Conservation (phyloP, 1,140 invertebrate species). For the Drosophila sechellia region DNA sequence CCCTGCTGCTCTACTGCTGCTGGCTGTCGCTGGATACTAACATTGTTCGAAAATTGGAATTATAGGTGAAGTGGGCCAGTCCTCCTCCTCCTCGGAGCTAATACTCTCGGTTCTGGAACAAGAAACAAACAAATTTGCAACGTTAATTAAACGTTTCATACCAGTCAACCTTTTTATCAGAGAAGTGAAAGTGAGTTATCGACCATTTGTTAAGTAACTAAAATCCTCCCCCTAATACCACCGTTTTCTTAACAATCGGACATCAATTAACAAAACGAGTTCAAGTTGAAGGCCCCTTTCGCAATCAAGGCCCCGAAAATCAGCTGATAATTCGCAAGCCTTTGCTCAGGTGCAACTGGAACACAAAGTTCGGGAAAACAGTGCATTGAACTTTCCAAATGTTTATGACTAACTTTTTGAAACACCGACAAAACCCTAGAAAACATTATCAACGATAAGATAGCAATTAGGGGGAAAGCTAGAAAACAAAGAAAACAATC, state of each 20-base stretch:
- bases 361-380: constrained; percentile 27
- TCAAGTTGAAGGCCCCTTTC: constrained; percentile 57
- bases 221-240: neutral
- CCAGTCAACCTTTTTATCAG: neutral
- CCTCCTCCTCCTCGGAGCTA: constrained; percentile 86
- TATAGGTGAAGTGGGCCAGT: constrained; percentile 87
- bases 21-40: constrained; percentile 71
- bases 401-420: constrained; percentile 54
- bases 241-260: neutral
- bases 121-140: neutral
- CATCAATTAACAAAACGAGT: constrained; percentile 14
- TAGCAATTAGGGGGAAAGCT: constrained; percentile 25
- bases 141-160: neutral
- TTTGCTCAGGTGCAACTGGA: constrained; percentile 55
- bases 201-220: neutral
- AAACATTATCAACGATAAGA: constrained; percentile 34
- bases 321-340: constrained; percentile 38
- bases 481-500: constrained; percentile 20
- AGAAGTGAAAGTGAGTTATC: neutral
- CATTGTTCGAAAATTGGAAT: constrained; percentile 86
- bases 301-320: constrained; percentile 3
- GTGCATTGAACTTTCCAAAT: constrained; percentile 66
- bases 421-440: constrained; percentile 4
- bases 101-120: constrained; percentile 86
- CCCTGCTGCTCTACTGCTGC: constrained; percentile 53